Evolutionary conservation across 2,888 invertebrate species (phyloP), one percentile per base, ranked within the genome.

Genomic region (Agapostemon virescens): DNA sequence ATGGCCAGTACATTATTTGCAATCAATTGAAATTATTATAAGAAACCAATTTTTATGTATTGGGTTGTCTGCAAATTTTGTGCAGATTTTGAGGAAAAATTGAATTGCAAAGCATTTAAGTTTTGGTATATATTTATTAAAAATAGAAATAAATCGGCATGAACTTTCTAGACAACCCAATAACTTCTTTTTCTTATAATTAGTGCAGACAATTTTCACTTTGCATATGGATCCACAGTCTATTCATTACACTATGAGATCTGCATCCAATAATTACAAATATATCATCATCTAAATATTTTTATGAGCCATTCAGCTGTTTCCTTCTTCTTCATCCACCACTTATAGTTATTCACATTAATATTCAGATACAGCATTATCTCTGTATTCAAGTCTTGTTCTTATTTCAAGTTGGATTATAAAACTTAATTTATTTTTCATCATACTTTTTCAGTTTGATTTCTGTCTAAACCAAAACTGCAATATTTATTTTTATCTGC

Each of bases 261-360:
- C 55, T 55, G 55, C 26, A 55, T 26, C 55, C 26, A 26, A 30
- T 26, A 55, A 7, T 55, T 55, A 55, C 7, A 13, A 55, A 55
- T 26, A 55, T 11, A 55, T 55, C 26, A 26, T 26, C 26, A 6
- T 55, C 26, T 26, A 15, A 26, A 55, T 17, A 55, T 26, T 55
- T 55, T 55, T 26, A 15, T 55, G 6, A 26, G 55, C 55, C 55
- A 55, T 23, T 55, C 0, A 26, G 17, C 6, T 55, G 7, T 6
- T 26, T 55, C 26, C 23, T 55, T 55, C 26, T 55, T 55, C 55
- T 17, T 4, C 26, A 15, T 26, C 6, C 7, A 30, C 55, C 17
- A n/a, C 23, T 55, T 30, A 55, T 26, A 55, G 26, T 55, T 55
- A 55, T 55, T 55, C 55, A 26, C 55, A 55, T 55, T 55, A 55